Percentiles rank a stretch among this genome's conserved stretches.
Evolutionary conservation across 2,113 vertebrate genomes (phyloP).

Genomic region (Takifugu bimaculatus): DNA sequence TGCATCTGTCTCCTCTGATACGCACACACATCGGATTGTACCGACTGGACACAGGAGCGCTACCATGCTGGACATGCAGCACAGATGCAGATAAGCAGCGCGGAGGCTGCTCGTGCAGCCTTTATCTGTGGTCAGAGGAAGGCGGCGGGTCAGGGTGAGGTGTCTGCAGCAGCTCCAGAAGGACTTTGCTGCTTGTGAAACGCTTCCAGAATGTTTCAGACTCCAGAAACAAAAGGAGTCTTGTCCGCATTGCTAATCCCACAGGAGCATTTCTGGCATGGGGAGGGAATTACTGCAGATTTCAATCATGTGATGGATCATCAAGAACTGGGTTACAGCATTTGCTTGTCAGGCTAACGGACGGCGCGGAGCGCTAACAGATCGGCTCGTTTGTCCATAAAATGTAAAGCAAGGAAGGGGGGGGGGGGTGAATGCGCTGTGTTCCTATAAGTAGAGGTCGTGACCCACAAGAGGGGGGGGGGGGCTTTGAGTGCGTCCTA

Average conservation of each 20-base stretch:
- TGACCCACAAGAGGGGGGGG: background rate
- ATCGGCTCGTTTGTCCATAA: slow-evolving; percentile 4
- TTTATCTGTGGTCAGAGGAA: background rate
- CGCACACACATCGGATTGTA: slow-evolving; percentile 42
- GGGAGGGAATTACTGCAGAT: slow-evolving; percentile 60
- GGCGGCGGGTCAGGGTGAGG: background rate
- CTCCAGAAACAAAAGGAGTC: slow-evolving; percentile 59
- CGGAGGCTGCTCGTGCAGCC: slow-evolving; percentile 6
- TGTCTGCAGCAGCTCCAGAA: slow-evolving; percentile 6
- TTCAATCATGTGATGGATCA: slow-evolving; percentile 60
- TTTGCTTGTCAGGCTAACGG: slow-evolving; percentile 29
- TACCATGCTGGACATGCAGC: slow-evolving; percentile 6
- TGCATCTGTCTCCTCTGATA: slow-evolving; percentile 41
- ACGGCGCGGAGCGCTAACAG: slow-evolving; percentile 3
- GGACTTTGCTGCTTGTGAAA: slow-evolving; percentile 55
- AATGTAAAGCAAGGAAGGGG: background rate
- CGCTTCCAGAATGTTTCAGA: slow-evolving; percentile 46
- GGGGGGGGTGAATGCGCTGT: background rate
- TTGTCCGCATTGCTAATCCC: slow-evolving; percentile 66
- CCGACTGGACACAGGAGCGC: background rate
- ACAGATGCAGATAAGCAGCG: slow-evolving; percentile 31
- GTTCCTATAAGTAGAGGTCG: background rate
- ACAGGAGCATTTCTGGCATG: slow-evolving; percentile 45
- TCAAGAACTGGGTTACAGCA: slow-evolving; percentile 38
- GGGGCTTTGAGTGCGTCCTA: background rate